Evolutionary conservation across 2,888 invertebrate genomes (phyloP), one percentile per base, ranked within the genome.

Genomic region (Drosophila subsilvestris): DNA sequence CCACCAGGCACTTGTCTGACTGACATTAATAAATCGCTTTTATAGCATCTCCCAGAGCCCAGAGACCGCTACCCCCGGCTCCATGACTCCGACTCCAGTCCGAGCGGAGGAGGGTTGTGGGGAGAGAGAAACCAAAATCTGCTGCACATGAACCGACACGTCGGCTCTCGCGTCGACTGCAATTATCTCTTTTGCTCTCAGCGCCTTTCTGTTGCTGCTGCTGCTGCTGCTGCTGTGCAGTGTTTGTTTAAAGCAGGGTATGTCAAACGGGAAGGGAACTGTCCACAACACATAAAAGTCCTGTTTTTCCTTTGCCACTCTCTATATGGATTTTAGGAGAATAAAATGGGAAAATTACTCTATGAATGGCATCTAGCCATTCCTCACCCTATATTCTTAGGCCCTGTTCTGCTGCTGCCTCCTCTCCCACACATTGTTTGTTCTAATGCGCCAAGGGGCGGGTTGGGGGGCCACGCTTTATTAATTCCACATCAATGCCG

Each of bases 21-120:
- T 86, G 85, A 86, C 88, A 83, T 86, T 88, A 86, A 86, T 87
- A 86, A 86, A 86, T 86, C 88, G 88, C 78, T 81, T 87, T 82
- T 82, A 87, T 76, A 71, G 83, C 80, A 84, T 75, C 82, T 37
- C 37, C 37, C 37, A 5, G 12, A n/a, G 37, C 14, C 37, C 37
- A 37, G 32, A 29, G 29, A 4, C 32, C 32, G n/a, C 37, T 37
- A n/a, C n/a, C n/a, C 7, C 0, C n/a, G 6, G 14, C 68, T 45
- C 29, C 45, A 56, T 48, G 53, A 32, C 5, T 32, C 12, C 71
- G 68, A 45, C 69, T 47, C 54, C 9, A 48, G 56, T 71, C 72
- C 68, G 74, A 66, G 14, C 12, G n/a, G 29, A 27, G 67, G 17
- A 12, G 45, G 29, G 51, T 22, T 25, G 66, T 29, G 50, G 27